Conservation (phyloP, 1,140 invertebrate species). For the Leptinotarsa defecta region DNA sequence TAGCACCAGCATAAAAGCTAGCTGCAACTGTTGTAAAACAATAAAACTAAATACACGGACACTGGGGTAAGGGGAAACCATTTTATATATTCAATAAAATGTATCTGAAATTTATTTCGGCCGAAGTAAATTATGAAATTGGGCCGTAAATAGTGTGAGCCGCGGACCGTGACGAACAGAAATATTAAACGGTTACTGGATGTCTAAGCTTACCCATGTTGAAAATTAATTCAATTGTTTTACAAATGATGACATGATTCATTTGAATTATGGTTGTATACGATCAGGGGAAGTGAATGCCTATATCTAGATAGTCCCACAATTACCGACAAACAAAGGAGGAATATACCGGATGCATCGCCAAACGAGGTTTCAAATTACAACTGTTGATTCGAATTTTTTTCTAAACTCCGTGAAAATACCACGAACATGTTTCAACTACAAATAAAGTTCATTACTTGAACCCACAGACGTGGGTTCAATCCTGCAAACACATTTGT, state of each 20-base stretch:
- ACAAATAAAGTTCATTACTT: too few species aligned
- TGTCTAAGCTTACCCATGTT: constrained; percentile 52
- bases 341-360: too few species aligned
- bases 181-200: constrained; percentile 45
- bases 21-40: constrained; percentile 44
- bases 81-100: constrained; percentile 43
- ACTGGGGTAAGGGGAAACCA: constrained; percentile 28
- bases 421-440: too few species aligned
- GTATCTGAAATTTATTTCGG: constrained; percentile 34
- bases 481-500: too few species aligned
- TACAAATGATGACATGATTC: constrained; percentile 40
- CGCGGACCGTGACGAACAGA: constrained; percentile 42
- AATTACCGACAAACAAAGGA: not conserved
- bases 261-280: constrained; percentile 27
- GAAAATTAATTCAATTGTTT: constrained; percentile 57
- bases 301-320: not conserved
- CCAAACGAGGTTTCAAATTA: too few species aligned
- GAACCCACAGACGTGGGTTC: too few species aligned
- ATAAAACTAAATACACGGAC: constrained; percentile 38
- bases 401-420: too few species aligned
- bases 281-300: not conserved
- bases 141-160: constrained; percentile 44
- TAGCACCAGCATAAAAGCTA: constrained; percentile 10
- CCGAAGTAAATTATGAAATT: constrained; percentile 45
- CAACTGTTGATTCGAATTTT: too few species aligned